phyloP scores from a whole-genome alignment of 2,797 vertebrate species.

The Phaenicophaeus curvirostris region DNA sequence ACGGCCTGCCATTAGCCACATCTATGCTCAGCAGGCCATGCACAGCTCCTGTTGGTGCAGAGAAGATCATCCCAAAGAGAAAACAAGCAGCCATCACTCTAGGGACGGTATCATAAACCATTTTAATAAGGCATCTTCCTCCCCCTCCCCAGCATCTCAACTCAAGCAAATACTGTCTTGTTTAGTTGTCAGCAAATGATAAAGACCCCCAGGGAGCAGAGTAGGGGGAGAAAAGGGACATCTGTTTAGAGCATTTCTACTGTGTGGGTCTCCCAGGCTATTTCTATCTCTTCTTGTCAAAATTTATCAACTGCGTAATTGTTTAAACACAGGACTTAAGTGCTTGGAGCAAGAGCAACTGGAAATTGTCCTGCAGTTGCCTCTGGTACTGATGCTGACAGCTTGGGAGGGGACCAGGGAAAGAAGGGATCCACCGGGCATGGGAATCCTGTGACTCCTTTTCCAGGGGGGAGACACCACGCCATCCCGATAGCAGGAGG shows the following conservation, averaged over 20 bases:
- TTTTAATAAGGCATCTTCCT: slow-evolving; percentile 13
- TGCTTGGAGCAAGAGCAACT: slow-evolving; percentile 66
- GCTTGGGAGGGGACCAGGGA: slow-evolving; percentile 23
- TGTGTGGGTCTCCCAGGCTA: slow-evolving; percentile 65
- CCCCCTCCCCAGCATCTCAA: background rate
- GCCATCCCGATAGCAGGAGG: background rate
- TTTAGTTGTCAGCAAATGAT: slow-evolving; percentile 47
- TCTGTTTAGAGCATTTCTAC: slow-evolving; percentile 71
- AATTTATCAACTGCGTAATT: slow-evolving; percentile 76
- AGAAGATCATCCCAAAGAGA: background rate
- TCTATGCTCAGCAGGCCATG: rapidly evolving
- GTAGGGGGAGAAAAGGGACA: slow-evolving; percentile 64
- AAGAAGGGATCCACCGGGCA: background rate
- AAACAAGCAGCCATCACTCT: background rate
- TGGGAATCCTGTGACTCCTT: slow-evolving; percentile 49
- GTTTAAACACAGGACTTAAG: slow-evolving; percentile 74
- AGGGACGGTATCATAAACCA: slow-evolving; percentile 31
- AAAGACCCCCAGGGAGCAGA: slow-evolving; percentile 54
- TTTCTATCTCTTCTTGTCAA: slow-evolving; percentile 74
- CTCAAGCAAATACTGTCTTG: slow-evolving; percentile 38
- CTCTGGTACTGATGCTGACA: slow-evolving; percentile 57
- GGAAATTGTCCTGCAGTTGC: slow-evolving; percentile 65
- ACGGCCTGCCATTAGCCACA: rapidly evolving
- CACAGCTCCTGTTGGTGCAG: rapidly evolving
- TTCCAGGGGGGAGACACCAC: background rate